Conservation (phyloP, 1,140 invertebrate genomes). For the Globodera ellingtonae region DNA sequence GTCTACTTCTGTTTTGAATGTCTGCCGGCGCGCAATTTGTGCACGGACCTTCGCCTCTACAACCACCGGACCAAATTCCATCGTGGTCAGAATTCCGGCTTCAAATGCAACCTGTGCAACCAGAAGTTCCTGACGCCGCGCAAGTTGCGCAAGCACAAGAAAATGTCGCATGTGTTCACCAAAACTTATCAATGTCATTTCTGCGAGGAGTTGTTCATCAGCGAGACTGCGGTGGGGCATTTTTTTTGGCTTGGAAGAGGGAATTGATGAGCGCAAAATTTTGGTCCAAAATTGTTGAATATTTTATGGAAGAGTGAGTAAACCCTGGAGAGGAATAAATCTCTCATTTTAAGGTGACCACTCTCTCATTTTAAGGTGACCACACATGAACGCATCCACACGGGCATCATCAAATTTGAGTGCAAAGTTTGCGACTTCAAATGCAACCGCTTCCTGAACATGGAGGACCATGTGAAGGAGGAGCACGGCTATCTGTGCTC, state of each 20-base stretch:
- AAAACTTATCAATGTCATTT: constrained; percentile 65
- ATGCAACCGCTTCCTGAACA: constrained; percentile 60
- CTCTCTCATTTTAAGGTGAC: constrained; percentile 52
- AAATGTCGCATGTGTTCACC: constrained; percentile 65
- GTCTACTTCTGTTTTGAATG: constrained; percentile 64
- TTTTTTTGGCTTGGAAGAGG: constrained; percentile 17
- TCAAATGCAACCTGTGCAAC: constrained; percentile 63
- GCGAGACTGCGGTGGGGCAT: constrained; percentile 54
- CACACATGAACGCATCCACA: constrained; percentile 63
- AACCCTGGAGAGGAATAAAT: too few species aligned
- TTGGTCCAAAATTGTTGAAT: too few species aligned
- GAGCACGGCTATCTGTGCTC: constrained; percentile 64
- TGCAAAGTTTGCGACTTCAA: constrained; percentile 64
- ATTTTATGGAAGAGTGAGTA: too few species aligned
- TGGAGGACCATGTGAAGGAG: constrained; percentile 64
- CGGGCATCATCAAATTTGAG: constrained; percentile 65
- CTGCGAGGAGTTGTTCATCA: constrained; percentile 63
- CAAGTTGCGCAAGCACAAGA: constrained; percentile 65
- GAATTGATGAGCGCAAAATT: not conserved
- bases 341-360: constrained; percentile 52
- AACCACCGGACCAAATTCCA: constrained; percentile 62
- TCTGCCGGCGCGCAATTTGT: constrained; percentile 61
- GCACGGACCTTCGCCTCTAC: constrained; percentile 54
- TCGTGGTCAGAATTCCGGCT: constrained; percentile 63
- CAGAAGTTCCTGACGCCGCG: constrained; percentile 62